Base-by-base conservation (phyloP, 2,113 vertebrate genomes). In the Toxotes jaculatrix region DNA sequence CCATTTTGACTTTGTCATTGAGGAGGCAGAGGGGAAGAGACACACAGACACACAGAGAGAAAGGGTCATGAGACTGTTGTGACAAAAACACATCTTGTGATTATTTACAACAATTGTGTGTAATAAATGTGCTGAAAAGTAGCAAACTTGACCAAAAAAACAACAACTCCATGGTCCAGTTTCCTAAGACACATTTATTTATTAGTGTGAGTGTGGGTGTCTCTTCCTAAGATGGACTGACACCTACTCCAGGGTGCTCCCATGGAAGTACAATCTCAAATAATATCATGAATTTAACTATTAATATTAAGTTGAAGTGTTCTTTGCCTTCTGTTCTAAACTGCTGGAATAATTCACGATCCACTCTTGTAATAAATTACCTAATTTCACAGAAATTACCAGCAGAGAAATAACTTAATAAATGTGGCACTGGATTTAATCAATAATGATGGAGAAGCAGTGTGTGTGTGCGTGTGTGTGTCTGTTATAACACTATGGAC, bases 1-100 rank as follows among this genome's bases (percentile, higher is more conserved):
- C 88, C 89, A 87, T 91, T 93, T 93, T 92, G 91, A 93, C 94
- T 93, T 85, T 91, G 91, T 85, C 80, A 89, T 87, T 92, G 90
- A 92, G 60, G 83, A 89, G 81, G 79, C 70, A 59, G 61, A 42
- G 74, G 71, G 71, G 56, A 36, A 63, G 62, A 27, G 42, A 69
- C 55, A 59, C 40, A 56, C 36, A 27, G 42, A 69, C 55, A 59
- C 40, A 56, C 36, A 14, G 55, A 70, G 70, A 68, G 74, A 74
- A 70, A 65, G 74, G 66, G 56, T 10, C 40, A 34, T 40, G 76
- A 67, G 47, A 69, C 47, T 59, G 77, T 65, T 53, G 57, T 13
- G 60, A 74, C 55, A 66, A 55, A 62, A 32, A 77, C 82, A 64
- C 7, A 14, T 68, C 57, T 60, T 59, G 45, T 11, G 14, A 78